Conservation (phyloP, 2,113 vertebrate species). For the Zosterops pallidus region DNA sequence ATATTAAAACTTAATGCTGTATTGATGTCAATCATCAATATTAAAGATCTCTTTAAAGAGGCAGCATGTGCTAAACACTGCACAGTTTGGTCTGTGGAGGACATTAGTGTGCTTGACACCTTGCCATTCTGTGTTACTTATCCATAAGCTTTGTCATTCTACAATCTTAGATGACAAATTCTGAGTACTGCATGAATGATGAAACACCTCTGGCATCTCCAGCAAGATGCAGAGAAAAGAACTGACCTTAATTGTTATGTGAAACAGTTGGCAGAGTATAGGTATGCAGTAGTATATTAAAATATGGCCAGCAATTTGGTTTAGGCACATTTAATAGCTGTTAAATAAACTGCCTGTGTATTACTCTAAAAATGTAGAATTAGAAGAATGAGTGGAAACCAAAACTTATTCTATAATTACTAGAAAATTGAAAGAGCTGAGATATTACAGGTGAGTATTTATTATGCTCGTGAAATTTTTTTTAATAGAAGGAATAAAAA, state of each 20-base stretch:
- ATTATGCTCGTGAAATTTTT: background rate
- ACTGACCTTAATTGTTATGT: background rate
- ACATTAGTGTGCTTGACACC: background rate
- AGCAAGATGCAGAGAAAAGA: background rate
- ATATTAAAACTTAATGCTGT: background rate
- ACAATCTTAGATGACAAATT: background rate
- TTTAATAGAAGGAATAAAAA: background rate
- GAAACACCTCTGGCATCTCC: background rate
- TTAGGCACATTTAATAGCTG: background rate
- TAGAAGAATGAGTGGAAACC: background rate
- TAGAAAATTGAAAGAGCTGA: background rate
- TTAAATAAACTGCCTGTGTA: background rate
- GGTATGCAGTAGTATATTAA: background rate
- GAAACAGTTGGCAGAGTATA: background rate
- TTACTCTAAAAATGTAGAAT: background rate
- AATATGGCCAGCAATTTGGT: background rate
- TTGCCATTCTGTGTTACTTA: background rate
- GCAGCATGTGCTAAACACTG: fast-evolving
- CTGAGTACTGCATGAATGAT: background rate
- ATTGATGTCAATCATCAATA: background rate
- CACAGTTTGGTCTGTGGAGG: background rate
- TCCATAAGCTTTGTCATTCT: background rate
- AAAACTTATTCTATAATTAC: background rate
- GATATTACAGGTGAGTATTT: background rate
- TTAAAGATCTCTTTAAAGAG: background rate